Conservation (phyloP, 2,113 vertebrate genomes). For the Sigmodon hispidus region DNA sequence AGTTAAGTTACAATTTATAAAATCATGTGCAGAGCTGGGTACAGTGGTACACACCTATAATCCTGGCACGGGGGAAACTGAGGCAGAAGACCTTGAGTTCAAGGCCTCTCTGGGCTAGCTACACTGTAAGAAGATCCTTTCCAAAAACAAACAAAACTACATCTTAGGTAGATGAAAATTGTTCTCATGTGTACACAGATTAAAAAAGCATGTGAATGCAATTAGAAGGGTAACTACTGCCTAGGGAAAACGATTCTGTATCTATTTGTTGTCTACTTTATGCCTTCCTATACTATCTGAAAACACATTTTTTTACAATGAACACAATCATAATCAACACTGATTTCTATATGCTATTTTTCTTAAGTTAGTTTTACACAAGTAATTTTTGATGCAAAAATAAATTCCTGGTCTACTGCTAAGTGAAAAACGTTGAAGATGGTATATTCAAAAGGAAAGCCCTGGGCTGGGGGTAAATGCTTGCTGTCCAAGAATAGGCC, state of each 20-base stretch:
- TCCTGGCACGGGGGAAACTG: neutral
- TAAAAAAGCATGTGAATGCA: neutral
- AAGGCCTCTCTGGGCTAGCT: neutral
- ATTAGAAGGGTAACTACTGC: neutral
- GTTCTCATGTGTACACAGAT: neutral
- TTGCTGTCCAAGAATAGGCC: no score
- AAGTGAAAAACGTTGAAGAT: neutral
- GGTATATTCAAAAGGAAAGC: neutral
- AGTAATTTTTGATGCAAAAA: neutral
- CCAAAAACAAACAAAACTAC: neutral
- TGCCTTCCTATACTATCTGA: neutral
- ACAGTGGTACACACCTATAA: neutral
- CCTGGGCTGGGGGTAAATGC: neutral
- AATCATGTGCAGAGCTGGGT: neutral
- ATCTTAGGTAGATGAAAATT: neutral
- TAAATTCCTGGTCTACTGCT: neutral
- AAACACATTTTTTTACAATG: neutral
- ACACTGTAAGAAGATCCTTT: neutral
- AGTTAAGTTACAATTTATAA: neutral
- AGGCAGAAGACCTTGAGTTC: neutral
- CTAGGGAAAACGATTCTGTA: neutral
- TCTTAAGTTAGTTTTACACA: neutral
- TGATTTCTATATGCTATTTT: neutral
- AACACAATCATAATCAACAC: neutral
- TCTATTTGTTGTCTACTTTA: neutral